Base-by-base conservation (phyloP, 2,888 invertebrate species). In the Siphlonurus alternatus region DNA sequence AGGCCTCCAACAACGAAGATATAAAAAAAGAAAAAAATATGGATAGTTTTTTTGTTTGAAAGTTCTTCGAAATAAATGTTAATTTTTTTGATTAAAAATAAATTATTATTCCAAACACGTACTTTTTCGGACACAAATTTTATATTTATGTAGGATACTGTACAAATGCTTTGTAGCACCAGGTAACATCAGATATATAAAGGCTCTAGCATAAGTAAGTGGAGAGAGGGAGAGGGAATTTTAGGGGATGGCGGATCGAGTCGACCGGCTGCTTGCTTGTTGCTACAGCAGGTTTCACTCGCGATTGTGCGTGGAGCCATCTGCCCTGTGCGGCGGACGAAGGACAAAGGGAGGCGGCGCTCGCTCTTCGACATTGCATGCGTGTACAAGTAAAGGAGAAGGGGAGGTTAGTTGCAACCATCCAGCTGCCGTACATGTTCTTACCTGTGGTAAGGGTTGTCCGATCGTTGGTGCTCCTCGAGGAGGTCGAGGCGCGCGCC, bases 401-500 rank as follows among this genome's bases (percentile, higher is more conserved):
- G 38, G 38, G 15, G 38, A 15, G 38, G 5, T 10, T 38, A 38
- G 15, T 15, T 38, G 38, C 38, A 38, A 38, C 38, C 5, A 38
- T 38, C 7, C 38, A 38, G 38, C 38, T 38, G 38, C 38, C 38
- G 15, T 18, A n/a, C 5, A 18, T 56, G n/a, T n/a, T 10, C n/a
- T 22, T 56, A 56, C 56, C 56, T 56, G 56, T 56, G 56, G n/a
- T 56, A 56, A 22, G 56, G 56, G 56, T 56, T 56, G 56, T 56
- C 56, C 7, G 56, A 56, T n/a, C 22, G 5, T n/a, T 56, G 56
- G 56, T 56, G 56, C 56, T 56, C 56, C n/a, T 56, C 56, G 20
- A 56, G 56, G 19, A 56, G 56, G 56, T 56, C 56, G 20, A 56
- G 56, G 5, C 56, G n/a, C 5, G 56, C 56, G 7, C 56, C 56